Conservation (phyloP, 1,140 invertebrate genomes). For the Pseudomyrmex flavicornis region DNA sequence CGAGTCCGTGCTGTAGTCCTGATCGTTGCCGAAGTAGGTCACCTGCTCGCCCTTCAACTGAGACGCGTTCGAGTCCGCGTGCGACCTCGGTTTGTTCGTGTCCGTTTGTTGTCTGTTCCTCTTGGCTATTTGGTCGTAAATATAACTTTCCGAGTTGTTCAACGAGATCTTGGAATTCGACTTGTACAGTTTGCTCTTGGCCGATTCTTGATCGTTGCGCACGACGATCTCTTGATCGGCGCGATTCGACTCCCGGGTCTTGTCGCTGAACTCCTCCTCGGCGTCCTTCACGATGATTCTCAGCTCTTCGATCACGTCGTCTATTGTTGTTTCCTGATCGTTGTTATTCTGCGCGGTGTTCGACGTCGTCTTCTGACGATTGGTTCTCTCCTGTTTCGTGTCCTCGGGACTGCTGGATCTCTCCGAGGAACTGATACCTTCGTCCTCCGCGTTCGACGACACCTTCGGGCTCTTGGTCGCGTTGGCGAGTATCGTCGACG, state of each 20-base stretch:
- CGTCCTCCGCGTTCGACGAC: conserved; percentile 93
- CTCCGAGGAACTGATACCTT: conserved; percentile 94
- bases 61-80: conserved; percentile 30
- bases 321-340: conserved; percentile 93
- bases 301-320: conserved; percentile 94
- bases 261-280: conserved; percentile 88
- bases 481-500: conserved; percentile 13
- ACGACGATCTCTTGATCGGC: neutral
- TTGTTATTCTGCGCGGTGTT: conserved; percentile 85
- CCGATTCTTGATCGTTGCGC: conserved; percentile 32
- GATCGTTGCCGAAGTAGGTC: conserved; percentile 72
- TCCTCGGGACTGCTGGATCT: conserved; percentile 89
- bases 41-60: conserved; percentile 66
- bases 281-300: conserved; percentile 94
- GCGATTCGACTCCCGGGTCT: conserved; percentile 64
- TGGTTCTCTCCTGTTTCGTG: conserved; percentile 74
- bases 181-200: conserved; percentile 44
- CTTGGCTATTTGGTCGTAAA: conserved; percentile 58
- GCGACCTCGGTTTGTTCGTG: conserved; percentile 34
- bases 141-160: conserved; percentile 57
- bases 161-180: conserved; percentile 57
- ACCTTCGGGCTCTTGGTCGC: conserved; percentile 74
- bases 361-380: conserved; percentile 71
- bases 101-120: conserved; percentile 38
- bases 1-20: conserved; percentile 56